These are phyloP conservation scores for Oceanites oceanicus DNA, from an alignment of 2,113 vertebrate genomes.

Conservation along the genomic window DNA sequence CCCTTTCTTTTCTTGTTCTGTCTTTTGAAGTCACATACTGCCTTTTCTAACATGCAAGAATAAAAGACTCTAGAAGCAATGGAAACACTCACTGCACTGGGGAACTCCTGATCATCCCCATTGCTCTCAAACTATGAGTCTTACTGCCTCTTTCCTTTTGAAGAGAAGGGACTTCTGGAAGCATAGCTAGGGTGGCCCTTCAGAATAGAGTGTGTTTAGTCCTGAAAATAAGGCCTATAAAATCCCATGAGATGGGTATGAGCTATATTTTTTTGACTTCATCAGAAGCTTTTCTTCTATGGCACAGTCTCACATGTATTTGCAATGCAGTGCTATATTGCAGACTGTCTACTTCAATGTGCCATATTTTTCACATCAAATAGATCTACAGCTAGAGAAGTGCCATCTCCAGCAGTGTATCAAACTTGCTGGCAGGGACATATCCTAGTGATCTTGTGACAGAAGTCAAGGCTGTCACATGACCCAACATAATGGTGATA, in stretches of 20 bases:
- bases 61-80: background rate
- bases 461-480: background rate
- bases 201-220: background rate
- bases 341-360: background rate
- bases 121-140: background rate
- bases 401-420: background rate
- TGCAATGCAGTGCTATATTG: background rate
- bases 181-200: background rate
- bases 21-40: background rate
- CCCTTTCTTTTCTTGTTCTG: background rate
- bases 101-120: background rate
- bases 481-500: background rate
- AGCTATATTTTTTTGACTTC: background rate
- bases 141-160: background rate
- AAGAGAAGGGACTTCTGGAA: background rate
- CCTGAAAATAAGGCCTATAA: background rate
- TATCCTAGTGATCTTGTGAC: background rate
- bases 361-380: background rate
- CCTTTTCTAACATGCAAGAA: background rate
- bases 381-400: background rate
- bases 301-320: background rate
- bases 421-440: background rate
- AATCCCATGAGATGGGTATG: background rate
- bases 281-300: background rate
- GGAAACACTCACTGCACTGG: background rate